A percentile compares a stretch with the other conserved stretches of the same genome.
Conservation (phyloP, 2,797 vertebrate species). For the Rhyacichthys aspro region DNA sequence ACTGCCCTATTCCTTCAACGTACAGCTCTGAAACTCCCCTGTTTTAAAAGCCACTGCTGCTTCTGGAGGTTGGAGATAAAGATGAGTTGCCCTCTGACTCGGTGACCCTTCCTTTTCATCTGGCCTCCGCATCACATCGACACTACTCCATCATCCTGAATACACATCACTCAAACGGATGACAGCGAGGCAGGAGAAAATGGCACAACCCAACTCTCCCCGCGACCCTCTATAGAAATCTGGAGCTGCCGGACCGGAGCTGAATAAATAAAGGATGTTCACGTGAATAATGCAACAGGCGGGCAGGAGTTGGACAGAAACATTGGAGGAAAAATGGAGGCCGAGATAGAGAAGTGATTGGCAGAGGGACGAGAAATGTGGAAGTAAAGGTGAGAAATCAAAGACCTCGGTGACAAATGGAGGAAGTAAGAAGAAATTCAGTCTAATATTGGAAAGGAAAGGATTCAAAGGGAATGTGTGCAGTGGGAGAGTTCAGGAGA, state of each 20-base stretch:
- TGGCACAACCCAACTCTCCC: slow-evolving; percentile 38
- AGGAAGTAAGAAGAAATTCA: slow-evolving; percentile 12
- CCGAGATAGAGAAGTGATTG: slow-evolving; percentile 43
- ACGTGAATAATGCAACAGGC: slow-evolving; percentile 67
- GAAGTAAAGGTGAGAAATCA: slow-evolving; percentile 26
- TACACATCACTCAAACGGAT: slow-evolving; percentile 58
- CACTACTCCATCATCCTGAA: slow-evolving; percentile 54
- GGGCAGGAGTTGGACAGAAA: slow-evolving; percentile 31
- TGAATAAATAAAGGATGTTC: slow-evolving; percentile 34
- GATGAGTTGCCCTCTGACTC: slow-evolving; percentile 52
- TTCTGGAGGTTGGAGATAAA: slow-evolving; percentile 54
- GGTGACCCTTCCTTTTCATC: slow-evolving; percentile 55
- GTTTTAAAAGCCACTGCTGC: slow-evolving; percentile 40
- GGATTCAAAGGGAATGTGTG: background rate
- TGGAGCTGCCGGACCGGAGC: slow-evolving; percentile 21
- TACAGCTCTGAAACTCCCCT: background rate
- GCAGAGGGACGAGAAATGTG: slow-evolving; percentile 35
- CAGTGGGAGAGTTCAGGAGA: slow-evolving; percentile 14
- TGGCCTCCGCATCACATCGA: slow-evolving; percentile 40
- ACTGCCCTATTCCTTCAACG: background rate
- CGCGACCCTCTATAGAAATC: slow-evolving; percentile 44
- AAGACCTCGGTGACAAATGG: slow-evolving; percentile 7
- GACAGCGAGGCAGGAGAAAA: slow-evolving; percentile 66
- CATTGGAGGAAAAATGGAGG: slow-evolving; percentile 18
- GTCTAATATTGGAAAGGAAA: background rate